phyloP scores from a whole-genome alignment of 2,113 vertebrate genomes.

The Chelonoidis abingdonii region DNA sequence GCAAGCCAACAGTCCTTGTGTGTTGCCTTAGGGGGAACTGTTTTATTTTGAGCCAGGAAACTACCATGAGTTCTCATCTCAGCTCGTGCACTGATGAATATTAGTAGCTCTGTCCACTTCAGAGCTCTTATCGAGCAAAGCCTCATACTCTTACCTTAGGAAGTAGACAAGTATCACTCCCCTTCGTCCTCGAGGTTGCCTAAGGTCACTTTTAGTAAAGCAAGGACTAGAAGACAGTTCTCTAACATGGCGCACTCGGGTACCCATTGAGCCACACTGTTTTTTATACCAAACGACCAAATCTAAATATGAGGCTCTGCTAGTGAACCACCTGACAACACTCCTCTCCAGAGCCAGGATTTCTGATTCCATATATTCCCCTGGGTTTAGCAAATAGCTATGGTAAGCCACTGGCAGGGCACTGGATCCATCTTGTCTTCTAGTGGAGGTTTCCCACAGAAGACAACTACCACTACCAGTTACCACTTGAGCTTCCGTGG shows the following conservation, averaged over 20 bases:
- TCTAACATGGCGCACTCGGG: background rate
- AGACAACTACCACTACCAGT: background rate
- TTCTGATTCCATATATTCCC: background rate
- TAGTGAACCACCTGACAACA: background rate
- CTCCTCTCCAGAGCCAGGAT: background rate
- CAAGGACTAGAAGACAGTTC: background rate
- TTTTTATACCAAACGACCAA: background rate
- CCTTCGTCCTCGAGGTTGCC: accelerated
- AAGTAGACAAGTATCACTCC: background rate
- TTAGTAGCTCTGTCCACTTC: background rate
- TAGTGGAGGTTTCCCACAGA: background rate
- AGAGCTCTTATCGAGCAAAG: background rate
- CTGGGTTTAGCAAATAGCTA: background rate
- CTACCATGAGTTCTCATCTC: no score
- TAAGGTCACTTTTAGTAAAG: background rate
- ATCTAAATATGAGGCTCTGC: background rate
- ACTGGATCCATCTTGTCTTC: background rate
- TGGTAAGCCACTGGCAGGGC: no score
- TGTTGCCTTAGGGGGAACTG: background rate
- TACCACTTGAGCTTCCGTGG: background rate
- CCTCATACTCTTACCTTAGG: background rate
- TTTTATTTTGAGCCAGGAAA: background rate
- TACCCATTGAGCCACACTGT: background rate
- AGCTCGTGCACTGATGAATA: background rate
- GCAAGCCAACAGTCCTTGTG: background rate